Base-by-base conservation (phyloP, 2,797 vertebrate genomes). In the Cryptoprocta ferox region DNA sequence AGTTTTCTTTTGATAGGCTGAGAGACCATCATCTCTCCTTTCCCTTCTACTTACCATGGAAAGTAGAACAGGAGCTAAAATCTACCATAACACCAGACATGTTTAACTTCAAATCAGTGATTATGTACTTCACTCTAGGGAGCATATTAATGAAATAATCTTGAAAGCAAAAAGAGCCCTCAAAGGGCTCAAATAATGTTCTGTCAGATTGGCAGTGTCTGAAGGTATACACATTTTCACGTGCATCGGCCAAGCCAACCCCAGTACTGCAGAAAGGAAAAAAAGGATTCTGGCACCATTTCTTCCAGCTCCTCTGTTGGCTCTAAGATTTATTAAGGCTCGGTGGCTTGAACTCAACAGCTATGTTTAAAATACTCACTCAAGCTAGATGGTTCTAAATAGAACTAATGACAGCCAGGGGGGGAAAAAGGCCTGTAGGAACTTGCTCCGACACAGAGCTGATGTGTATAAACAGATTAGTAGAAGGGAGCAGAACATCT, bases 391-490 rank as follows among this genome's bases (percentile, higher is more conserved):
- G 91, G 80, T 96, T 97, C 94, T 97, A 98, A 98, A 97, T 97
- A 97, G 96, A 97, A 91, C 94, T 94, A 97, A 89, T 94, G 97
- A 94, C 92, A 97, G 96, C 96, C 97, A 90, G 15, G 7, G 92
- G 16, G 79, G 53, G 86, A 79, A 91, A 81, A 71, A 82, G 97
- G 92, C 96, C 94, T 98, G 97, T 98, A 96, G 92, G 68, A 96
- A 98, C 97, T 97, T 98, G 98, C 97, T 97, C 71, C 90, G 94
- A 94, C 92, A 95, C 35, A 48, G 96, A 91, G 84, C 91, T 97
- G 61, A 42, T 89, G 56, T 97, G 97, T 97, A 96, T 97, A 98
- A 98, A 98, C 98, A 98, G 98, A 97, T 91, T 68, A 92, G 88
- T 24, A 88, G 87, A 92, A 81, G 76, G 56, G 81, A 96, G 91